phyloP scores from a whole-genome alignment of 2,797 vertebrate genomes.

The Clarias pachynema region DNA sequence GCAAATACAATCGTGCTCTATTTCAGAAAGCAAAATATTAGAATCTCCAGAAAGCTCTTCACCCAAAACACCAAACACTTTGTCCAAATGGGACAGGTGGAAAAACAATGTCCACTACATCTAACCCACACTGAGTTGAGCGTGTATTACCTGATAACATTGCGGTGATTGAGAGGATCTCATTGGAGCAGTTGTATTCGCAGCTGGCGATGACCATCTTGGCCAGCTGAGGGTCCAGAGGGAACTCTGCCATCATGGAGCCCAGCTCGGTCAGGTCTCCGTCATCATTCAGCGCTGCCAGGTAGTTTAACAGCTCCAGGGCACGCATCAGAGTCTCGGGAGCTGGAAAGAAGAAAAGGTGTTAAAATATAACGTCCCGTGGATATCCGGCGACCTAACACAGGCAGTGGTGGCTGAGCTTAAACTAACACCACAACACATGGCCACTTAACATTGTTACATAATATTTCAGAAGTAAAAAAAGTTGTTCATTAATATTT shows the following conservation, averaged over 20 bases:
- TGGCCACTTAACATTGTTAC: neutral
- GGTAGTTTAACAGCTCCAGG: conserved; percentile 95
- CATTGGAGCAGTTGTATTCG: conserved; percentile 99
- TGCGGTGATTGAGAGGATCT: conserved; percentile 99
- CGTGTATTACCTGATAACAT: conserved; percentile 99
- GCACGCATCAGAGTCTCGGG: conserved; percentile 99
- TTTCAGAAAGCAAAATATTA: conserved; percentile 16
- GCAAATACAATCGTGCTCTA: neutral
- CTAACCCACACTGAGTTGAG: conserved; percentile 42
- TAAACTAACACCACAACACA: neutral
- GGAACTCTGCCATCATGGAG: conserved; percentile 99
- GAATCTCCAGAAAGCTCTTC: neutral
- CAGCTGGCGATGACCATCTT: conserved; percentile 99
- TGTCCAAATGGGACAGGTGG: conserved; percentile 11
- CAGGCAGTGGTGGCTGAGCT: neutral
- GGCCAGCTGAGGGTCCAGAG: conserved; percentile 95
- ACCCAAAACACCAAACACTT: conserved; percentile 1
- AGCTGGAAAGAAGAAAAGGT: conserved; percentile 72
- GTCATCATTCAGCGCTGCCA: conserved; percentile 97
- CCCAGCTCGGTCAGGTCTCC: conserved; percentile 98
- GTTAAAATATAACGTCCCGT: conserved; percentile 30
- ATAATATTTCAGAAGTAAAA: neutral
- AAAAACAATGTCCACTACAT: neutral
- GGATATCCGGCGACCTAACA: neutral
- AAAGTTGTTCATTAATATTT: neutral